phyloP scores from a whole-genome alignment of 35 echinoderm and acorn worm species.

The Holothuria glaberrima region DNA sequence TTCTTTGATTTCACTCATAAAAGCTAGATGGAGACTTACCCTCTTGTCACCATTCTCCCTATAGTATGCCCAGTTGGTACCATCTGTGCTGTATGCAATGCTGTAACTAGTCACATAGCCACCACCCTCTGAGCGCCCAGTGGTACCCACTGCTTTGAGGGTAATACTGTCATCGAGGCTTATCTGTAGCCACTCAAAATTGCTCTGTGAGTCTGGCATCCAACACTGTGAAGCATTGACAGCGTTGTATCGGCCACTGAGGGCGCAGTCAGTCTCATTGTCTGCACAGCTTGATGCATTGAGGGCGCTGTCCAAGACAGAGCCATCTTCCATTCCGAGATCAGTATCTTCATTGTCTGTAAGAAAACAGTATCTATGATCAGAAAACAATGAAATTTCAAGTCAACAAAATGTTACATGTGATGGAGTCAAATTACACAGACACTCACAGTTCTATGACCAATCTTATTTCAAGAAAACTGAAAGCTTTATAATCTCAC shows the following conservation, averaged over 20 bases:
- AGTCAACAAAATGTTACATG: too few species aligned
- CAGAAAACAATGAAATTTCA: background rate
- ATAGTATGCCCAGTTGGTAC: constrained; percentile 56
- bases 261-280: constrained; percentile 66
- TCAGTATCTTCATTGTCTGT: constrained; percentile 69
- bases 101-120: constrained; percentile 72
- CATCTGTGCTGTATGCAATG: constrained; percentile 64
- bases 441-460: too few species aligned
- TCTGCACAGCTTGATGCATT: constrained; percentile 45
- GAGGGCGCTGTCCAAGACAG: constrained; percentile 67
- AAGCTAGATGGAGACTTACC: constrained; percentile 26
- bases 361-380: background rate
- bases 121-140: constrained; percentile 36
- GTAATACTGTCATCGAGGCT: constrained; percentile 60
- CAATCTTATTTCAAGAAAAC: too few species aligned
- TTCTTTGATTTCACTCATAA: too few species aligned
- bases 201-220: constrained; percentile 63
- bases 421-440: background rate
- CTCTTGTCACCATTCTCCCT: constrained; percentile 49
- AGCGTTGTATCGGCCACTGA: constrained; percentile 52
- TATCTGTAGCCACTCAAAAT: constrained; percentile 71
- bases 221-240: constrained; percentile 69
- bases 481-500: too few species aligned
- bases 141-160: constrained; percentile 65
- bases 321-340: constrained; percentile 66